These are phyloP conservation scores for Aradophagus sp. DNA, from an alignment of 1,140 invertebrate genomes.

Conservation along the genomic window DNA sequence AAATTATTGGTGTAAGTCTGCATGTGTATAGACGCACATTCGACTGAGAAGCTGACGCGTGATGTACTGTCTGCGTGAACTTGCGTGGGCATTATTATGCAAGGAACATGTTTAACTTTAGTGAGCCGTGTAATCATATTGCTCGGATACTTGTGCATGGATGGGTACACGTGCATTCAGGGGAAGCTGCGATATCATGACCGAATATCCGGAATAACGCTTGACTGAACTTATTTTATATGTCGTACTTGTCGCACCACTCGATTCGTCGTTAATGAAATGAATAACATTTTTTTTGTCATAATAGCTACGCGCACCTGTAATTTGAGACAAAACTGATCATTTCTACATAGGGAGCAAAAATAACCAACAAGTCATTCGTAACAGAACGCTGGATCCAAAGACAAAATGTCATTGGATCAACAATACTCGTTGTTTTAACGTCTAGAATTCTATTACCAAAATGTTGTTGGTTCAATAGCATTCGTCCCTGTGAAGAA, in stretches of 20 bases:
- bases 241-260: slow-evolving; percentile 21
- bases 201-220: slow-evolving; percentile 57
- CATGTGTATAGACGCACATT: slow-evolving; percentile 3
- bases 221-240: slow-evolving; percentile 49
- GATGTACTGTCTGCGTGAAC: slow-evolving; percentile 37
- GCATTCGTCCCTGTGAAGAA: no score
- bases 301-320: slow-evolving; percentile 2
- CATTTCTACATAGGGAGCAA: no score
- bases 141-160: slow-evolving; percentile 58
- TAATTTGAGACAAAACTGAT: no score
- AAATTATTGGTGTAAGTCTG: background rate
- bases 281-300: slow-evolving; percentile 11
- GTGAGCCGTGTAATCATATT: slow-evolving; percentile 61
- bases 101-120: slow-evolving; percentile 62
- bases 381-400: no score
- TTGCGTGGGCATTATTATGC: slow-evolving; percentile 58
- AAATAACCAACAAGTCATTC: no score
- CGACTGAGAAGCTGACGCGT: slow-evolving; percentile 20
- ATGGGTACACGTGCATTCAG: slow-evolving; percentile 47
- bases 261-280: slow-evolving; percentile 16
- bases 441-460: no score
- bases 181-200: slow-evolving; percentile 50
- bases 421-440: no score
- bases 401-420: no score
- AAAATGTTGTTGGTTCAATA: no score